Base-by-base conservation (phyloP, 1,140 invertebrate species). In the Sarcophaga peregrina region DNA sequence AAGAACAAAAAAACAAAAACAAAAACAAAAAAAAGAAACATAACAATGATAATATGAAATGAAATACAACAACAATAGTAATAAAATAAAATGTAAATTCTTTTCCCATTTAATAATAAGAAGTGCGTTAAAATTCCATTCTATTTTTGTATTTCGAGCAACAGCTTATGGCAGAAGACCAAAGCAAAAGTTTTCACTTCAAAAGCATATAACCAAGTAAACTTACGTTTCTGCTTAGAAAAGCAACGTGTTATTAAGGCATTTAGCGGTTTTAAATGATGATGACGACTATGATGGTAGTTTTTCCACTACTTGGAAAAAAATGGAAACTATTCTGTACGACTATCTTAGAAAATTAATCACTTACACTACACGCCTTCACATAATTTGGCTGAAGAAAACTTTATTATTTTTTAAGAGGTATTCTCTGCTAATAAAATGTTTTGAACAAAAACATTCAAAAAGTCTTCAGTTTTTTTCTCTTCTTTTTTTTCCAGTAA, bases 221-320 rank as follows among this genome's bases (percentile, higher is more conserved):
- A 74, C 47, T 76, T 45, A 78, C 50, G 20, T 20, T 20, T 50
- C 15, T 37, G 25, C 25, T 37, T 37, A 80, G 25, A 37, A 45
- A 37, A 37, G 25, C 25, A 83, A 80, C 76, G 68, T 83, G 50
- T 72, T 73, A 83, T 83, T 83, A 83, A 52, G 58, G 76, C 82
- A 54, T 83, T 83, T 80, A 83, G 75, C 45, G 76, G 82, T 58
- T 58, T 82, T 80, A 48, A 72, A 80, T 83, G 82, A 78, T 80
- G 54, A 83, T 82, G 46, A n/a, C 10, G 8, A 25, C 17, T 13
- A n/a, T 7, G 58, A 25, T 72, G 62, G 62, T 20, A 72, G 17
- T 62, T 62, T 62, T 62, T 62, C 58, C 15, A 62, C 58, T 62
- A 15, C 20, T 7, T 15, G 58, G 13, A 62, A 25, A 72, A 72